Evolutionary conservation across 2,888 invertebrate species (phyloP), one percentile per base, ranked within the genome.

Genomic region (Prosapia bicincta): DNA sequence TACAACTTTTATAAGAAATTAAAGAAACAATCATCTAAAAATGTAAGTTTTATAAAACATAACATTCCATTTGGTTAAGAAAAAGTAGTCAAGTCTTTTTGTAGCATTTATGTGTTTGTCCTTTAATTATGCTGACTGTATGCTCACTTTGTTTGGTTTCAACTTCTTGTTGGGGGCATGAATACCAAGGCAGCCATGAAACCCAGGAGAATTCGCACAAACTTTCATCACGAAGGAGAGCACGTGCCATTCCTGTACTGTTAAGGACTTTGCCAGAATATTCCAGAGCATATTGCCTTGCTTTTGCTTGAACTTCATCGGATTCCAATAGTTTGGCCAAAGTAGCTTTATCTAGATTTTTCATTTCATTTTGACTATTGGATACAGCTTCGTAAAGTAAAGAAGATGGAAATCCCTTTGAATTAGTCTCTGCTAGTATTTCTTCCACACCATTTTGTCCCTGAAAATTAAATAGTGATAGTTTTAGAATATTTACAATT

Each of bases 241-340:
- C 20, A 9, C 54, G 54, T 54, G n/a, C 20, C 54, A 20, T 54
- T 54, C 54, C 54, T n/a, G 54, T 54, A 3, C 20, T 54, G 54
- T 54, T 54, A n/a, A 54, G 20, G 54, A 74, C 66, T 66, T 75
- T 38, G 10, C 76, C 74, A 10, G 78, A 79, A 6, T 80, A 79
- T 10, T 78, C 75, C 1, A 79, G 66, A 74, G 80, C 79, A 15
- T 77, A 66, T 26, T 71, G 74, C 9, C 76, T 74, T 0, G 76
- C 73, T 1, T 74, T 76, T 28, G 74, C 67, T 54, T 77, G 78
- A 25, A 78, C 75, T 43, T 78, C 75, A 5, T 78, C 72, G 3
- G 77, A 75, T 32, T 79, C 78, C 25, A 80, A 54, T 9, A 76
- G 77, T 3, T 38, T 69, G 2, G 76, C 66, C 7, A 79, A 20